Evolutionary conservation across 2,113 vertebrate species (phyloP), one percentile per base, ranked within the genome.

Genomic region (Circaetus cinerascens): DNA sequence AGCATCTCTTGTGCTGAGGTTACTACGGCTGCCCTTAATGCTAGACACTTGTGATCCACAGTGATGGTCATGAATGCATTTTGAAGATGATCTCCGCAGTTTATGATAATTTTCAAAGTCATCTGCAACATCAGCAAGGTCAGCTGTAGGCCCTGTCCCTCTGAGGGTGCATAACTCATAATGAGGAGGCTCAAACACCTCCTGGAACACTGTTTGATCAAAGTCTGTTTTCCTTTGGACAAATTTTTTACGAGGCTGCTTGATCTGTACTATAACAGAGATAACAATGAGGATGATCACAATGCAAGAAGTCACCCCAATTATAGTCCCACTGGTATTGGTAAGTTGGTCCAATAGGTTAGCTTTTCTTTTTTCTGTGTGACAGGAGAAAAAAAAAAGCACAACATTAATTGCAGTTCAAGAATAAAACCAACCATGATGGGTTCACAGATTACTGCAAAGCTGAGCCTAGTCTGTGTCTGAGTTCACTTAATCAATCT

Each of bases 231-330:
- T 99, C 98, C 99, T 99, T 94, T 99, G 98, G 90, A 99, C 98
- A 95, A 99, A 99, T 97, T 99, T 99, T 97, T 99, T 99, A 86
- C 99, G 99, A 53, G 99, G 99, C 98, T 99, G 99, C 97, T 99
- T 99, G 98, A 99, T 99, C 97, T 99, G 99, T 87, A 99, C 99
- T 75, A 99, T 98, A 91, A 99, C 98, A 21, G 99, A 99, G 94
- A 99, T 95, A 94, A 99, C 98, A 95, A 99, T 99, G 80, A 99
- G 99, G 97, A 99, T 98, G 97, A 99, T 98, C 85, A 99, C 99
- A 92, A 99, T 98, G 98, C 99, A 99, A 97, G 99, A 99, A 51
- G 99, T 99, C 85, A 99, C 99, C 7, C 99, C 99, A 78, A 99
- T 99, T 86, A 99, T 99, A 87, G 99, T 99, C 89, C 99, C 98